Evolutionary conservation across 2,113 vertebrate species (phyloP), one percentile per base, ranked within the genome.

Genomic region (Cryptotis parvus): DNA sequence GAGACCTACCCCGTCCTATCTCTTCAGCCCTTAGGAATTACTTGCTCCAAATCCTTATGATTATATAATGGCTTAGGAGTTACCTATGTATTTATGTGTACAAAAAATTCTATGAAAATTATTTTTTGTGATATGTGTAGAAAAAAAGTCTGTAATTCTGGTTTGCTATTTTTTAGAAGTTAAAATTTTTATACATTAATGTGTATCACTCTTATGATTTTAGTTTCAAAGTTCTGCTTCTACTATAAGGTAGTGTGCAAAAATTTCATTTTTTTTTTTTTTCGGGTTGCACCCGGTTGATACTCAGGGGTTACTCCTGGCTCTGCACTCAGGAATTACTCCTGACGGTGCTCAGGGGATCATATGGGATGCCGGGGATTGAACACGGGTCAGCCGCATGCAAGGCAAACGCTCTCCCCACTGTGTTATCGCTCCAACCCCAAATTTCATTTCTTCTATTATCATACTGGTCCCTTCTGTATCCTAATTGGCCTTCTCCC

Each of bases 221-320:
- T 93, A 88, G 7, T 89, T 68, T 81, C 33, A 72, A 82, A 91
- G n/a, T 72, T 89, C 43, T 80, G 20, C 33, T 94, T 37, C 0
- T 55, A 33, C 6, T 79, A 35, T 14, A 81, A 86, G 27, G 61
- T 87, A 87, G 61, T 90, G 83, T 39, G 24, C 49, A 35, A 87
- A 63, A 39, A 66, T 3, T 9, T 7, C 9, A 55, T 52, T 52
- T 52, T n/a, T n/a, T n/a, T n/a, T n/a, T n/a, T n/a, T n/a, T n/a
- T n/a, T n/a, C n/a, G n/a, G n/a, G n/a, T n/a, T n/a, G n/a, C n/a
- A n/a, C n/a, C n/a, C n/a, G n/a, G n/a, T n/a, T n/a, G n/a, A n/a
- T n/a, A n/a, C n/a, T n/a, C n/a, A n/a, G n/a, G n/a, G n/a, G n/a
- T n/a, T n/a, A n/a, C n/a, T n/a, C n/a, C n/a, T n/a, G n/a, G n/a